Conservation (phyloP, 2,888 invertebrate genomes). For the Mythimna pallens region DNA sequence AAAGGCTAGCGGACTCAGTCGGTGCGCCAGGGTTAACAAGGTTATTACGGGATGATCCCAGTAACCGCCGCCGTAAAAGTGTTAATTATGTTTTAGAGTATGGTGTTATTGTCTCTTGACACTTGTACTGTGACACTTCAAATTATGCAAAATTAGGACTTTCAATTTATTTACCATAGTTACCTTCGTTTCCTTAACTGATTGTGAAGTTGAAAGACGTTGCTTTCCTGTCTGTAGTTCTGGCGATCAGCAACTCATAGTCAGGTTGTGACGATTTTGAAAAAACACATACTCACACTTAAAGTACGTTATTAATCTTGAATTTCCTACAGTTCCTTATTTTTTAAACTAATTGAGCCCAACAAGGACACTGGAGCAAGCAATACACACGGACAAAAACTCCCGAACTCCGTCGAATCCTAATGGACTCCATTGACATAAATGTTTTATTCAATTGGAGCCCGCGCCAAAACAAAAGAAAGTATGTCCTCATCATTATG, state of each 20-base stretch:
- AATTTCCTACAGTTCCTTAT: not conserved
- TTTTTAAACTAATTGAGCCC: slow-evolving; percentile 65
- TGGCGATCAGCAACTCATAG: not conserved
- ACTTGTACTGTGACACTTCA: slow-evolving; percentile 70
- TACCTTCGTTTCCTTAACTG: not conserved
- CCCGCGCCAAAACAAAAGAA: slow-evolving; percentile 87
- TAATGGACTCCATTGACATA: slow-evolving; percentile 89
- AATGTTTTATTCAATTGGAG: slow-evolving; percentile 89
- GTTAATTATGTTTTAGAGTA: slow-evolving; percentile 89
- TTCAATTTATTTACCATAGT: slow-evolving; percentile 19
- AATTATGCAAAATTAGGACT: slow-evolving; percentile 49
- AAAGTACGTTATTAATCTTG: no score
- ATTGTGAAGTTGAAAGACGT: not conserved
- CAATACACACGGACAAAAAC: slow-evolving; percentile 78
- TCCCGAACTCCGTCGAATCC: slow-evolving; percentile 81
- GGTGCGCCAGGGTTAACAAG: slow-evolving; percentile 90
- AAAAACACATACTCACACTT: no score
- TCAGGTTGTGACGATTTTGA: no score
- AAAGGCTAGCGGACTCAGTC: slow-evolving; percentile 89
- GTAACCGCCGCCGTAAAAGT: slow-evolving; percentile 89
- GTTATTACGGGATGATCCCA: slow-evolving; percentile 90
- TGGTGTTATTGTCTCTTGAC: slow-evolving; percentile 81
- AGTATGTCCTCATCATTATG: slow-evolving; percentile 87
- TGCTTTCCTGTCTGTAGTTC: not conserved
- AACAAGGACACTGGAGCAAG: slow-evolving; percentile 66